Base-by-base conservation (phyloP, 1,140 invertebrate species). In the Ptiloglossa arizonensis region DNA sequence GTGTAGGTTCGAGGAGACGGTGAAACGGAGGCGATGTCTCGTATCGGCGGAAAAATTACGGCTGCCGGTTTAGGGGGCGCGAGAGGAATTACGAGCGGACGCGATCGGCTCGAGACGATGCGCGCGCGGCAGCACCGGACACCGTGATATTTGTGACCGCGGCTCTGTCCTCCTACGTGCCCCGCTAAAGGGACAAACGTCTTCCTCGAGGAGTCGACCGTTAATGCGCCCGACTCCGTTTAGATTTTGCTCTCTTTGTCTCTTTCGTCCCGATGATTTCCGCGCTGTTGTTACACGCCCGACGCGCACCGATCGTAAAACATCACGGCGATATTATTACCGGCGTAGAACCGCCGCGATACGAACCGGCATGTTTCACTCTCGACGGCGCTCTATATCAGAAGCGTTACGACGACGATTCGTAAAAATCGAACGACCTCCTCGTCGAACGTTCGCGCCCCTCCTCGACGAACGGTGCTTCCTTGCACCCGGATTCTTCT, bases 91-190 rank as follows among this genome's bases (percentile, higher is more conserved):
- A 78, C 67, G 72, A 71, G 71, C 72, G 57, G 59, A 76, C 62
- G 54, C 52, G 73, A 80, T 83, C 82, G 72, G 27, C 24, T 70
- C 63, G 17, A 9, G 19, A 35, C 57, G 68, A 77, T 71, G 79
- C 73, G 73, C 82, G 85, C 82, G 82, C 35, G 9, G 5, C 35
- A 11, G 41, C 41, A 86, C 80, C 81, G 80, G 78, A 68, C 78
- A 62, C 63, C 56, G 82, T 72, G 29, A 80, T 85, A 80, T 86
- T 81, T 81, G 76, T 72, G 71, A 76, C 59, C 74, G 70, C 44
- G 62, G 70, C 56, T 63, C 59, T 81, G 85, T 88, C 85, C 85
- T 79, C 87, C 86, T 73, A 87, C 86, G 79, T 79, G 54, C 24
- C 22, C 48, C n/a, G 29, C 54, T 54, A 56, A 71, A 66, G 59